These are phyloP conservation scores for Lasioglossum marginatum DNA, from an alignment of 2,888 invertebrate genomes.

Conservation along the genomic window DNA sequence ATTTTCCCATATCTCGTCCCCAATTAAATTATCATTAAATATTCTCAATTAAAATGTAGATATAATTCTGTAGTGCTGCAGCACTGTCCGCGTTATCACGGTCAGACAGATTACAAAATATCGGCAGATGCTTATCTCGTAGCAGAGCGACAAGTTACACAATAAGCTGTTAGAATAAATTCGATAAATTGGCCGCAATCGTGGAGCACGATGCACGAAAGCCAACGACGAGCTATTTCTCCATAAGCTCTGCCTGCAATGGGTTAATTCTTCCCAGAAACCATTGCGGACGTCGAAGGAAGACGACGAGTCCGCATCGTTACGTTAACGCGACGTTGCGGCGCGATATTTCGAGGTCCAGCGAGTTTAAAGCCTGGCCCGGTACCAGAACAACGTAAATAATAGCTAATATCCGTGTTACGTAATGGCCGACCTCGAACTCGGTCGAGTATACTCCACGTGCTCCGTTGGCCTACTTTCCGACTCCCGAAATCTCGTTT, in stretches of 20 bases:
- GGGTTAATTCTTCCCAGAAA: neutral
- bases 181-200: neutral
- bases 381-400: constrained; percentile 65
- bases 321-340: constrained; percentile 28
- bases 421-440: constrained; percentile 68
- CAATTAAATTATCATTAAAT: neutral
- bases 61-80: neutral
- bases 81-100: neutral
- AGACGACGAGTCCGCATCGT: neutral
- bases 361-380: constrained; percentile 56
- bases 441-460: constrained; percentile 59
- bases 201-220: neutral
- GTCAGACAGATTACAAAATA: constrained; percentile 5
- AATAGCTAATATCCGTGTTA: constrained; percentile 67
- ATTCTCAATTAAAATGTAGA: neutral
- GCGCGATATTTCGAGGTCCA: constrained; percentile 52
- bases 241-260: neutral
- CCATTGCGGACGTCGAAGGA: neutral
- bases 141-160: neutral
- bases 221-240: neutral
- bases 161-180: neutral
- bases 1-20: no score
- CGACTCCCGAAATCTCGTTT: constrained; percentile 50
- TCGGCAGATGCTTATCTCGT: neutral
- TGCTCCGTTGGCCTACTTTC: constrained; percentile 61